Evolutionary conservation across 2,113 vertebrate species (phyloP).

Genomic region (Pao palembangensis): DNA sequence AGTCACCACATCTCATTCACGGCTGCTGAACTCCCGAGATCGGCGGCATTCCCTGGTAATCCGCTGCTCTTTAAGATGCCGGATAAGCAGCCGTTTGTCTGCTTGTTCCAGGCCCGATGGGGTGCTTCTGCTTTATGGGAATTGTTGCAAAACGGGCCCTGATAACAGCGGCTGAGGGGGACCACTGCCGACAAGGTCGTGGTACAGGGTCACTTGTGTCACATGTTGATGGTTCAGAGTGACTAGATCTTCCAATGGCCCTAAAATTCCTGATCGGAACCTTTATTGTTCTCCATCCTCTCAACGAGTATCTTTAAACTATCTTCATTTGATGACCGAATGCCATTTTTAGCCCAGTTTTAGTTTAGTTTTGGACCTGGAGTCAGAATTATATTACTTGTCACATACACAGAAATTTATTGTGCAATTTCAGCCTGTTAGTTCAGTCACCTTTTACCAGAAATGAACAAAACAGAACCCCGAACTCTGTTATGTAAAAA

Average conservation of each 20-base stretch:
- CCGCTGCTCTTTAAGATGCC: slow-evolving; percentile 34
- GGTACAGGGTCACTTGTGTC: slow-evolving; percentile 22
- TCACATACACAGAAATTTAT: too few species aligned
- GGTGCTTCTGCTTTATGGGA: slow-evolving; percentile 36
- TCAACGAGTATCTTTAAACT: too few species aligned
- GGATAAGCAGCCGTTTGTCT: slow-evolving; percentile 42
- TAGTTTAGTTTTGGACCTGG: too few species aligned
- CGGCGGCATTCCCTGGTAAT: slow-evolving; percentile 53
- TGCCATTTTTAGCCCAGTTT: too few species aligned
- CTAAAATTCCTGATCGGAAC: too few species aligned
- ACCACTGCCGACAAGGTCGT: slow-evolving; percentile 37
- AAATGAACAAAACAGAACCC: too few species aligned
- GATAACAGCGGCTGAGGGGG: slow-evolving; percentile 10
- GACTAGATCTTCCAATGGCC: not conserved
- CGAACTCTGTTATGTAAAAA: too few species aligned
- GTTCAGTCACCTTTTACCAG: too few species aligned
- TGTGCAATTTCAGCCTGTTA: too few species aligned
- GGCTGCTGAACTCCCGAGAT: slow-evolving; percentile 55
- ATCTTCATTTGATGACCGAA: too few species aligned
- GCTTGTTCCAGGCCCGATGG: slow-evolving; percentile 21
- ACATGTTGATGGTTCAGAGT: not conserved
- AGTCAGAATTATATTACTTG: too few species aligned
- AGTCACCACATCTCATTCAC: slow-evolving; percentile 61
- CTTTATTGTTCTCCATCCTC: too few species aligned
- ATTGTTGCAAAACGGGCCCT: slow-evolving; percentile 50